These are phyloP conservation scores for Mus minutoides DNA, from an alignment of 2,797 vertebrate genomes.

Conservation along the genomic window DNA sequence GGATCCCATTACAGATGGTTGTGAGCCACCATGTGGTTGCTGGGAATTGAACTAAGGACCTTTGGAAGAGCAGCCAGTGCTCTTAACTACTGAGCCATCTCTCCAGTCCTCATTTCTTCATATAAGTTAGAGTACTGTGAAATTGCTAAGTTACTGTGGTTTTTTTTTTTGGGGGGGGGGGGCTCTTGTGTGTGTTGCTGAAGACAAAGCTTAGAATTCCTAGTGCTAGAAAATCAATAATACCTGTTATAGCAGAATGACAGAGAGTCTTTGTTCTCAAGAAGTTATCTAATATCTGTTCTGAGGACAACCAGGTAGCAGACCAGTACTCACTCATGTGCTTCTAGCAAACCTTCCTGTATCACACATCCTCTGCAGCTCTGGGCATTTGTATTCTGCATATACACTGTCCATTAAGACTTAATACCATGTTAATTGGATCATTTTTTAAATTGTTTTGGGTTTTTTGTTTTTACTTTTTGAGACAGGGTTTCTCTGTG, in stretches of 20 bases:
- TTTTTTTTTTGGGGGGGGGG: background rate
- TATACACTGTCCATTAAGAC: background rate
- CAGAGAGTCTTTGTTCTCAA: background rate
- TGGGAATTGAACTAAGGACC: too few relatives aligned
- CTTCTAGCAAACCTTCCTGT: background rate
- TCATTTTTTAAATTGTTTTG: background rate
- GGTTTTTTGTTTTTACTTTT: background rate
- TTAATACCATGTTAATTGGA: background rate
- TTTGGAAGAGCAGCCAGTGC: too few relatives aligned
- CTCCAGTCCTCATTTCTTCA: background rate
- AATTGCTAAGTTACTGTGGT: background rate
- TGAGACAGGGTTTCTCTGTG: background rate
- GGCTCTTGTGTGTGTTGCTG: background rate
- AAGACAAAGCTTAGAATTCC: background rate
- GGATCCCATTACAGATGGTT: too few relatives aligned
- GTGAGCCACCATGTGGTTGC: too few relatives aligned
- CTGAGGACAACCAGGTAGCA: background rate
- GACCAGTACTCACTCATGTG: background rate
- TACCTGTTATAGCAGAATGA: background rate
- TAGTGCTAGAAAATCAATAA: background rate
- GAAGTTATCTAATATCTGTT: background rate
- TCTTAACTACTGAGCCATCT: too few relatives aligned
- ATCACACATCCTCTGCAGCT: background rate
- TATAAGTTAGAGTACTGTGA: slow-evolving; percentile 9
- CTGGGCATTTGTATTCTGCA: background rate